A percentile compares a stretch with the other conserved stretches of the same genome.
phyloP scores from a whole-genome alignment of 2,888 invertebrate genomes.

The Deilephila elpenor region DNA sequence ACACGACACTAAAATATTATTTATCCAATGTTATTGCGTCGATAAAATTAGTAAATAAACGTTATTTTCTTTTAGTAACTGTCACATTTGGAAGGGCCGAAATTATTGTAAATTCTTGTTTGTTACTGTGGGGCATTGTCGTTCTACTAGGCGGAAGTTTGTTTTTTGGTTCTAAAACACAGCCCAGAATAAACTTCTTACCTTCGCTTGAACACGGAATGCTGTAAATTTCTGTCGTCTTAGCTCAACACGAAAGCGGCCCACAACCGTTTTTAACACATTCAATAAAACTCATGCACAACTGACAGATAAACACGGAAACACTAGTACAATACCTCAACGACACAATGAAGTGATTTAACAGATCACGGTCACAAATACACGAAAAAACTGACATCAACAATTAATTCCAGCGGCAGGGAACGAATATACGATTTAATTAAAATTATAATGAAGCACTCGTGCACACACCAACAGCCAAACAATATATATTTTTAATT shows the following conservation, averaged over 20 bases:
- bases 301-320: slow-evolving; percentile 50
- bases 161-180: background rate
- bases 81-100: slow-evolving; percentile 19
- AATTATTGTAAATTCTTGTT: slow-evolving; percentile 8
- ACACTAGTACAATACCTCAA: slow-evolving; percentile 43
- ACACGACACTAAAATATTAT: slow-evolving; percentile 10
- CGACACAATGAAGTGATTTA: slow-evolving; percentile 47
- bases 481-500: background rate
- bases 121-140: background rate
- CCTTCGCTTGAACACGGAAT: slow-evolving; percentile 1
- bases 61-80: background rate
- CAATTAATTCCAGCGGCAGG: slow-evolving; percentile 13
- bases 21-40: background rate
- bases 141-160: slow-evolving; percentile 22
- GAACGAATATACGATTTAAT: background rate
- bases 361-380: slow-evolving; percentile 46
- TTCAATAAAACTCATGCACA: slow-evolving; percentile 31
- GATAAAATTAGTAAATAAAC: background rate
- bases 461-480: background rate
- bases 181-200: background rate
- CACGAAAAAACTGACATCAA: slow-evolving; percentile 33
- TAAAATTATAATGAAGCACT: background rate
- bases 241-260: background rate
- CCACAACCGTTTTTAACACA: slow-evolving; percentile 8
- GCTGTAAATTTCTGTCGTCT: slow-evolving; percentile 5